These are phyloP conservation scores for Pitta sordida DNA, from an alignment of 2,113 vertebrate genomes.

Conservation along the genomic window DNA sequence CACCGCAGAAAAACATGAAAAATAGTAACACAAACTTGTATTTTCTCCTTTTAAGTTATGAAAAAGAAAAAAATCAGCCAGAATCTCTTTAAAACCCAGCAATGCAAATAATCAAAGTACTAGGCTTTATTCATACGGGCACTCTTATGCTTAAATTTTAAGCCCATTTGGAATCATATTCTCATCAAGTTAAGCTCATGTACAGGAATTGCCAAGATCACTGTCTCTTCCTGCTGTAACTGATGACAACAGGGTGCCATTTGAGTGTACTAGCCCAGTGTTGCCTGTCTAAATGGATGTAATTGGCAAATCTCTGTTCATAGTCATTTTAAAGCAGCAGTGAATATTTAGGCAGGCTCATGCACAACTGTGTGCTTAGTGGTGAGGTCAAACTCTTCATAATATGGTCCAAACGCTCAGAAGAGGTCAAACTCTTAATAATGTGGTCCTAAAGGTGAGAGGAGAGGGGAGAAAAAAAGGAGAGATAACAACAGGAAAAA, in stretches of 20 bases:
- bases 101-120: neutral
- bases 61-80: neutral
- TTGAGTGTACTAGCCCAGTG: neutral
- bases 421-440: neutral
- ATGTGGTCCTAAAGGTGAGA: neutral
- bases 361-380: neutral
- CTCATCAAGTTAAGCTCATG: neutral
- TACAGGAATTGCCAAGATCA: neutral
- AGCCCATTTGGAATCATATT: neutral
- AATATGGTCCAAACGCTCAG: neutral
- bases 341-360: neutral
- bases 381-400: neutral
- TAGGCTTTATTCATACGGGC: neutral
- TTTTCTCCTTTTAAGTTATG: neutral
- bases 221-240: neutral
- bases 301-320: neutral
- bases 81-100: neutral
- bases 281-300: neutral
- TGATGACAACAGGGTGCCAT: neutral
- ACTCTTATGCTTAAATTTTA: neutral
- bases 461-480: neutral
- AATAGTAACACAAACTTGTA: neutral
- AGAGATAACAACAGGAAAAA: neutral
- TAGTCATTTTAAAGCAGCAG: neutral
- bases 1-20: neutral